Base-by-base conservation (phyloP, 2,113 vertebrate genomes). In the Parus major region DNA sequence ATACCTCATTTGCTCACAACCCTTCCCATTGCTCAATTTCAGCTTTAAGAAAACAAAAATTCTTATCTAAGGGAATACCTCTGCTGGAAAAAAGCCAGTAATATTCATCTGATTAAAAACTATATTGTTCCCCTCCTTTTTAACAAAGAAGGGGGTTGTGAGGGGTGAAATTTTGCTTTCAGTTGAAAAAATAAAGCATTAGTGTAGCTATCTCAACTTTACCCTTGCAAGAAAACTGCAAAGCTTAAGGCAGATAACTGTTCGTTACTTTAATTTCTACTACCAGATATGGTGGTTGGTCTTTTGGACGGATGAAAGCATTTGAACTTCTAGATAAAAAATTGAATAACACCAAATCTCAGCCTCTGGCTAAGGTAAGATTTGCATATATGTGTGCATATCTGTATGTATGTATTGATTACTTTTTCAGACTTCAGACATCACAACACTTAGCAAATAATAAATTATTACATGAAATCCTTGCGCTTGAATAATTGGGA, bases 211-310 rank as follows among this genome's bases (percentile, higher is more conserved):
- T 24, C 16, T 35, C 7, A 10, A 15, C 13, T 86, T 75, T 7
- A 46, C 8, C 12, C 19, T 35, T 68, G 47, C 55, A 79, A 80
- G 39, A 50, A 84, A 85, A 55, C 12, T 72, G 65, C 3, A 60
- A 83, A 68, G 10, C 13, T 65, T 61, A n/a, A 79, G 9, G 3
- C 14, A 18, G 3, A 27, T 69, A 75, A 59, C 21, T 61, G 41
- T 15, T 61, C 92, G 25, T 88, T 47, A 9, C 9, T 15, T 14
- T 69, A 16, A 88, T 95, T 94, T 35, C 57, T 78, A 1, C 86
- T 80, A 12, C 25, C 39, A 98, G 98, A 50, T 97, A 97, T 31
- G 98, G 98, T 77, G 98, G 98, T 15, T 98, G 98, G 98, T 97
- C 98, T 77, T 97, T 98, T 68, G 95, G 96, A 94, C 35, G 47